Conservation (phyloP, 2,888 invertebrate genomes). For the Helicoverpa assulta region DNA sequence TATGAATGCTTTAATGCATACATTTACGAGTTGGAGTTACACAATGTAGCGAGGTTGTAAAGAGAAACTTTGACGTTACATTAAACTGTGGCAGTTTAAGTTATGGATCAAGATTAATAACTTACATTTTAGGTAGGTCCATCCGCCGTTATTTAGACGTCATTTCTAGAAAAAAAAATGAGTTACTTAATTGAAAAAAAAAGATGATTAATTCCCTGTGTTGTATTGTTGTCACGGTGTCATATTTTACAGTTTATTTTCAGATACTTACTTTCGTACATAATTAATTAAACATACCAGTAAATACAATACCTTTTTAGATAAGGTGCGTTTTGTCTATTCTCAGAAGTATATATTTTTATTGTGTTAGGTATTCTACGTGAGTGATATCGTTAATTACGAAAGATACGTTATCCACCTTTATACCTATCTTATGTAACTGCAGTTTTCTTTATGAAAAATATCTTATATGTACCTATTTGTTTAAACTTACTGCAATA, state of each 20-base stretch:
- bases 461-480: constrained; percentile 18
- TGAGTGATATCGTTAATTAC: not conserved
- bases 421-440: constrained; percentile 1
- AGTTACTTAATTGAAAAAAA: too few relatives aligned
- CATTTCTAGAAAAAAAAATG: too few relatives aligned
- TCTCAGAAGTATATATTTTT: too few relatives aligned
- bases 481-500: constrained; percentile 25
- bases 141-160: too few relatives aligned
- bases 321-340: too few relatives aligned
- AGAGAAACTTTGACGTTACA: constrained; percentile 42
- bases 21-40: constrained; percentile 67
- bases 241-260: too few relatives aligned
- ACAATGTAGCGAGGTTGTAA: constrained; percentile 61
- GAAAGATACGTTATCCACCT: not conserved
- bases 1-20: constrained; percentile 62
- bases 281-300: too few relatives aligned
- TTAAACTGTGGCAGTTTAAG: constrained; percentile 40
- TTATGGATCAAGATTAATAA: constrained; percentile 38
- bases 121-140: constrained; percentile 30
- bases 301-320: too few relatives aligned
- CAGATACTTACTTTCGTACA: too few relatives aligned
- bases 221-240: too few relatives aligned
- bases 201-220: too few relatives aligned
- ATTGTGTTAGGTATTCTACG: not conserved
- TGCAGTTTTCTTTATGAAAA: not conserved